Conservation (phyloP, 2,888 invertebrate genomes). For the Pegoplata infirma region DNA sequence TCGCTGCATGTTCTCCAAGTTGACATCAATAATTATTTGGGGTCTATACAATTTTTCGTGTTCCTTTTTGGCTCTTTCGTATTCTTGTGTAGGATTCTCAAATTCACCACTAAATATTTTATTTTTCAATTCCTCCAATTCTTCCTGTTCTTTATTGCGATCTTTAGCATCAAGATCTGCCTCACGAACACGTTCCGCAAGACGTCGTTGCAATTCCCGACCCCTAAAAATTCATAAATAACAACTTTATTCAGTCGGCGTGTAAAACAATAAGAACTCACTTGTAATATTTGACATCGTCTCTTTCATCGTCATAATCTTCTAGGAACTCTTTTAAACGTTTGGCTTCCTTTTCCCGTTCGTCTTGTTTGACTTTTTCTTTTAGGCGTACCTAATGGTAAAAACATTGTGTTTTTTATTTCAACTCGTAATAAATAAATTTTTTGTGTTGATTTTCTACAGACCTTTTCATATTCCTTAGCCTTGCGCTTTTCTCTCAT, state of each 20-base stretch:
- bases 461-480: conserved; percentile 89
- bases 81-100: conserved; percentile 83
- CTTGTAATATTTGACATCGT: conserved; percentile 98
- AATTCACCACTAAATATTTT: conserved; percentile 85
- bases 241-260: conserved; percentile 72
- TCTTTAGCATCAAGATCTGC: conserved; percentile 95
- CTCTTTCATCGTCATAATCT: conserved; percentile 98
- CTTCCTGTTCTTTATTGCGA: conserved; percentile 91
- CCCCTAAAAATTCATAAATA: conserved; percentile 77
- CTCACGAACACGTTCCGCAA: conserved; percentile 95
- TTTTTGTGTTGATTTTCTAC: background rate
- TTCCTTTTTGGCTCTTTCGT: conserved; percentile 85
- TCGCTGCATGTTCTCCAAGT: conserved; percentile 81
- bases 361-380: conserved; percentile 90
- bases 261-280: conserved; percentile 68
- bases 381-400: conserved; percentile 84
- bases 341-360: conserved; percentile 94
- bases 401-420: conserved; percentile 6
- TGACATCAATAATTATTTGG: conserved; percentile 86
- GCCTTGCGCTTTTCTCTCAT: conserved; percentile 91
- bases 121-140: conserved; percentile 89
- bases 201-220: conserved; percentile 92
- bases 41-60: conserved; percentile 91
- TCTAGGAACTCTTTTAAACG: conserved; percentile 97
- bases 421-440: too few species aligned